phyloP scores from a whole-genome alignment of 2,797 vertebrate species.

The Phalanger gymnotis region DNA sequence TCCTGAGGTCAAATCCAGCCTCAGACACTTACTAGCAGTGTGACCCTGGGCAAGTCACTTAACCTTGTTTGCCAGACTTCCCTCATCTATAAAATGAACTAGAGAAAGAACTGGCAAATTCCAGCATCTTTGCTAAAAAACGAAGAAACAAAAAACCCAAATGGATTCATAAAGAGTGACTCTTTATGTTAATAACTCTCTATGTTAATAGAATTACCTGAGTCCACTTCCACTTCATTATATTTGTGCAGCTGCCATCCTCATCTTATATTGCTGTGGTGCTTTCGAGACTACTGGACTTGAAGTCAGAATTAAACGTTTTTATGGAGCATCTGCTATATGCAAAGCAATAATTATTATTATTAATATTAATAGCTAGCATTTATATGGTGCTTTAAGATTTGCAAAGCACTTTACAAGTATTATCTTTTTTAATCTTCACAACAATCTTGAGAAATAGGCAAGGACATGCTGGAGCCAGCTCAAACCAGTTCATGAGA shows the following conservation, averaged over 20 bases:
- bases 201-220: too few species aligned
- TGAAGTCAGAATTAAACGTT: not conserved
- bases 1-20: not conserved
- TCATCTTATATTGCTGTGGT: not conserved
- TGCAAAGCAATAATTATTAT: not conserved
- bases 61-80: not conserved
- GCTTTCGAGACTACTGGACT: not conserved
- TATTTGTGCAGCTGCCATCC: too few species aligned
- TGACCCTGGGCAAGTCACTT: not conserved
- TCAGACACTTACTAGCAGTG: not conserved
- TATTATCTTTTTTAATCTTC: too few species aligned
- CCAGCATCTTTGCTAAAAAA: too few species aligned
- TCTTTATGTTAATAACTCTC: too few species aligned
- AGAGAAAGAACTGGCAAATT: not conserved
- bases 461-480: not conserved
- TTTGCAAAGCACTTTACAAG: not conserved
- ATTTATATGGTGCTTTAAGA: not conserved
- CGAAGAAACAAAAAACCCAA: not conserved
- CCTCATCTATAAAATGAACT: not conserved
- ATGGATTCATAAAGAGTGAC: not conserved
- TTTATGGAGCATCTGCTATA: not conserved
- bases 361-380: not conserved
- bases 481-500: not conserved
- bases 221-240: too few species aligned
- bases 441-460: not conserved